Evolutionary conservation across 2,113 vertebrate species (phyloP), one percentile per base, ranked within the genome.

Genomic region (Narcine bancroftii): DNA sequence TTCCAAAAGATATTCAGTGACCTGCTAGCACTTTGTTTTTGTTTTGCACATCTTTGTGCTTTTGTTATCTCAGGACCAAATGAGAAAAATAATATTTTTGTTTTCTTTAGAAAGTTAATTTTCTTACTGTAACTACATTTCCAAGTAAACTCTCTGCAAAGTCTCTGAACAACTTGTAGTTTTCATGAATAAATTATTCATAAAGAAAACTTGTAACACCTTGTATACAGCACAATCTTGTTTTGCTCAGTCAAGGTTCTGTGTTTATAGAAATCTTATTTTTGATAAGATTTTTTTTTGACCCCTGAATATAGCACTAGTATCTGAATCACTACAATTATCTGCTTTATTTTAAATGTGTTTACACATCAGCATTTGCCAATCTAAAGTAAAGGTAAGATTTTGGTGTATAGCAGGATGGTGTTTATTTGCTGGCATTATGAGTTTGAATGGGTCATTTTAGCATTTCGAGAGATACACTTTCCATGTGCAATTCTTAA

Each of bases 211-310:
- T n/a, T 36, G 63, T 36, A 39, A 10, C 56, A 39, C 83, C 50
- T 33, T 60, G 29, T 60, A 5, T 19, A 21, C 36, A 56, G 33
- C 81, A 85, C 53, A 63, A 65, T 65, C n/a, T 39, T 66, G 7
- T 65, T 36, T 13, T 9, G 36, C 63, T 45, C 60, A 85, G 47
- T 83, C 53, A 33, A 60, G 15, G 60, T 63, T n/a, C n/a, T n/a
- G n/a, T n/a, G n/a, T n/a, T n/a, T n/a, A n/a, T n/a, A n/a, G n/a
- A n/a, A n/a, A n/a, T n/a, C n/a, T n/a, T n/a, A n/a, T n/a, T n/a
- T n/a, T n/a, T n/a, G n/a, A n/a, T n/a, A n/a, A n/a, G n/a, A 36
- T 85, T 83, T 83, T 83, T 15, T 85, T n/a, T 60, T 60, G 33
- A 36, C 53, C 53, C 33, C 56, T 60, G 53, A 85, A 36, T 85